Evolutionary conservation across 2,113 vertebrate species (phyloP).

Genomic region (Saguinus imperator): DNA sequence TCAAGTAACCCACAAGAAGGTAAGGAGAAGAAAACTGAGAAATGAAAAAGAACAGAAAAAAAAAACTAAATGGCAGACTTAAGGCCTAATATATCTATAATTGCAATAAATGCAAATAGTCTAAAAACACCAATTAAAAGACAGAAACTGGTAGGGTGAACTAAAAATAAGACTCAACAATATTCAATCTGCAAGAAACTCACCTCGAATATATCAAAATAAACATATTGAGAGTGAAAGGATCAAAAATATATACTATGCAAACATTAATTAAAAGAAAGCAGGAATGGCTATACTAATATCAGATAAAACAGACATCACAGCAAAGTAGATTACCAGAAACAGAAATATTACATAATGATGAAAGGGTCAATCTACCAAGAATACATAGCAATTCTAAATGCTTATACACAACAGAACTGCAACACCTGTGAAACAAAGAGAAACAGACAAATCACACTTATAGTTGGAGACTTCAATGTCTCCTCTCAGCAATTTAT

Average conservation of each 20-base stretch:
- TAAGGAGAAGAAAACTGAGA: background rate
- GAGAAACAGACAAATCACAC: background rate
- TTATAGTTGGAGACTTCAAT: background rate
- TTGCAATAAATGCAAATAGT: background rate
- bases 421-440: background rate
- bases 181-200: background rate
- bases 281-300: background rate
- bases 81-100: background rate
- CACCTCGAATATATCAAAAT: background rate
- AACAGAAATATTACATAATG: background rate
- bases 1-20: background rate
- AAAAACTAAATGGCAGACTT: background rate
- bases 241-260: background rate
- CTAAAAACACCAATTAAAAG: background rate
- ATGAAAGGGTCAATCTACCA: background rate
- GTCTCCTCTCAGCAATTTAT: background rate
- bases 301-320: background rate
- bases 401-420: background rate
- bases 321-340: background rate
- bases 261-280: background rate
- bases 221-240: background rate
- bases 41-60: background rate
- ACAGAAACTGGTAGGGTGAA: background rate
- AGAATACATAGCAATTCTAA: background rate
- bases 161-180: background rate